Percentiles rank a stretch among this genome's conserved stretches.
phyloP scores from a whole-genome alignment of 1,140 invertebrate species.

The Drosophila cardini region DNA sequence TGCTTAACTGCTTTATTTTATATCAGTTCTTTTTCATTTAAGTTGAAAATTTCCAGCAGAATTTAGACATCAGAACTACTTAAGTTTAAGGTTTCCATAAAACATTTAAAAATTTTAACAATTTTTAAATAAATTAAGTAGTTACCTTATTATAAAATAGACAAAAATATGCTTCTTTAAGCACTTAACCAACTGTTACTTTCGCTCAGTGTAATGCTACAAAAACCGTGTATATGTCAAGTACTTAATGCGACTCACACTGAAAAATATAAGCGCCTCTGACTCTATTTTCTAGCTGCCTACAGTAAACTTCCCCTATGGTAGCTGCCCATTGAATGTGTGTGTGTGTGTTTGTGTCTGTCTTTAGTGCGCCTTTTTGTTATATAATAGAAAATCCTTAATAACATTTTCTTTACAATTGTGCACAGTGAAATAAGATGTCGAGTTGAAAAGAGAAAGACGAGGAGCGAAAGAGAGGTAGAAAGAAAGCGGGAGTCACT shows the following conservation, averaged over 20 bases:
- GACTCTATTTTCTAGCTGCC: not conserved
- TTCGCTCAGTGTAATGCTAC: constrained; percentile 15
- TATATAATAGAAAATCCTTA: constrained; percentile 83
- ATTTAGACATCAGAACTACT: too few relatives aligned
- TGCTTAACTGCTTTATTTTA: too few relatives aligned
- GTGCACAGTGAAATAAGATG: constrained; percentile 32
- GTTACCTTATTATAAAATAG: not conserved
- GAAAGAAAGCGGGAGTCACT: not conserved
- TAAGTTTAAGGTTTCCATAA: too few relatives aligned
- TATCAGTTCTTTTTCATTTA: too few relatives aligned
- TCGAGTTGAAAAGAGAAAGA: constrained; percentile 31
- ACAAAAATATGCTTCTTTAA: too few relatives aligned
- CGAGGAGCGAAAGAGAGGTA: not conserved
- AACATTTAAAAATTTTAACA: too few relatives aligned
- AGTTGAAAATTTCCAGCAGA: too few relatives aligned
- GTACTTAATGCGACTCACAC: constrained; percentile 67
- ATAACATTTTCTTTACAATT: constrained; percentile 84
- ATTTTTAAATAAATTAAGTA: not conserved
- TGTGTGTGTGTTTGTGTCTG: constrained; percentile 29
- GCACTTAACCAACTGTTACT: not conserved
- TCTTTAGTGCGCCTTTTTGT: constrained; percentile 79
- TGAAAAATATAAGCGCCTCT: constrained; percentile 33
- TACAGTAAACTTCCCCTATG: not conserved
- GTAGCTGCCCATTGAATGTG: not conserved
- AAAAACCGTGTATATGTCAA: constrained; percentile 67